Conservation (phyloP, 2,888 invertebrate species). For the Himalopsyche tibetana region DNA sequence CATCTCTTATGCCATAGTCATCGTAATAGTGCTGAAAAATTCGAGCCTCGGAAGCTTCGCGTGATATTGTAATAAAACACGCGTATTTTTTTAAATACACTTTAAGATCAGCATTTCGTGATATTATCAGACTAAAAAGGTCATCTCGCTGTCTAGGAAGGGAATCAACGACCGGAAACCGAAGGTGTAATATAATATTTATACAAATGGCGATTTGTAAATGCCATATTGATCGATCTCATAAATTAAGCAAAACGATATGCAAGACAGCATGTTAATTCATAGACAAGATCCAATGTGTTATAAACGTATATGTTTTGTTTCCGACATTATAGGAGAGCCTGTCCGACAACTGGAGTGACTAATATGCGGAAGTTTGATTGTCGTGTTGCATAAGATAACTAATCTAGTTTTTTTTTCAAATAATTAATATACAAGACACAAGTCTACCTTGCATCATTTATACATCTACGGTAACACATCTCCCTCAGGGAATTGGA, state of each 20-base stretch:
- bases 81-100: not conserved
- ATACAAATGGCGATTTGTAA: not conserved
- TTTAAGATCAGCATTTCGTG: not conserved
- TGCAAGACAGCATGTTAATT: not conserved
- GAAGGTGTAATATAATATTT: not conserved
- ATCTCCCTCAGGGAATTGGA: not conserved
- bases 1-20: not conserved
- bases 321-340: constrained; percentile 15
- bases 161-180: not conserved
- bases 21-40: not conserved
- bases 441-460: not conserved
- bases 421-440: not conserved
- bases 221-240: constrained; percentile 16
- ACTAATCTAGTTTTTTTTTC: not conserved
- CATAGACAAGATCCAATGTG: not conserved
- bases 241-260: not conserved
- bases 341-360: not conserved
- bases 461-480: not conserved
- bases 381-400: constrained; percentile 15
- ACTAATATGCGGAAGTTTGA: constrained; percentile 15
- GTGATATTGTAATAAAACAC: not conserved
- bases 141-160: constrained; percentile 24
- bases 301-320: not conserved
- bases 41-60: not conserved
- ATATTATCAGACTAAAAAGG: not conserved